Evolutionary conservation across 2,113 vertebrate species (phyloP), one percentile per base, ranked within the genome.

Genomic region (Lasiurus cinereus): DNA sequence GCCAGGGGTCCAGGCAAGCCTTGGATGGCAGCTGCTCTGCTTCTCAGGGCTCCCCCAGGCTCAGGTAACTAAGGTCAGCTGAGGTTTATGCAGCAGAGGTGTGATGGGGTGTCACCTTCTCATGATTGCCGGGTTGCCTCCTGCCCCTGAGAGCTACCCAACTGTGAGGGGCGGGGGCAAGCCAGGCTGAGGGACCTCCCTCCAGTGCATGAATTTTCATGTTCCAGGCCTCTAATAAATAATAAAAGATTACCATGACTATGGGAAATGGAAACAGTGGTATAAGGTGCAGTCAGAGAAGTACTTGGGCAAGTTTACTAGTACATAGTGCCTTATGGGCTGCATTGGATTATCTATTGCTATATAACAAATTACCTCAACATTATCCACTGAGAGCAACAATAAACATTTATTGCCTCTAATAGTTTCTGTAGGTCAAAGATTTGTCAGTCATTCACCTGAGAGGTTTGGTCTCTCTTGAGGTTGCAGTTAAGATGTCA

Each of bases 331-430:
- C 59, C 31, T 67, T 83, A 79, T n/a, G 77, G 29, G 18, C 54
- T 74, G 43, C 33, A 78, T 88, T 56, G 80, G 12, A 12, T 94
- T 95, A 70, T 91, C 59, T 93, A 66, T 67, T 88, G 50, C 24
- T 88, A 2, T 6, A 76, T 85, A 91, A 86, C 22, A 74, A 83
- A 78, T 91, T 82, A 77, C 33, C 83, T 93, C 83, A 89, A 78
- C 89, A 83, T 89, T 54, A 91, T 50, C 48, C 62, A 83, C 6
- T 96, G 90, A 78, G 91, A 88, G 48, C 18, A 94, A 36, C 14
- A 86, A 67, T 73, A 82, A 88, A 76, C n/a, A 69, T 72, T 31
- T 84, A 43, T 76, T 91, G 86, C 86, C 14, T 87, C 70, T n/a
- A n/a, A 84, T 12, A 83, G 13, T 87, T 46, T 83, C 91, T 93